A percentile compares a stretch with the other conserved stretches of the same genome.
These are phyloP conservation scores for Chymomyza fuscimana DNA, from an alignment of 2,888 invertebrate species.

Conservation along the genomic window DNA sequence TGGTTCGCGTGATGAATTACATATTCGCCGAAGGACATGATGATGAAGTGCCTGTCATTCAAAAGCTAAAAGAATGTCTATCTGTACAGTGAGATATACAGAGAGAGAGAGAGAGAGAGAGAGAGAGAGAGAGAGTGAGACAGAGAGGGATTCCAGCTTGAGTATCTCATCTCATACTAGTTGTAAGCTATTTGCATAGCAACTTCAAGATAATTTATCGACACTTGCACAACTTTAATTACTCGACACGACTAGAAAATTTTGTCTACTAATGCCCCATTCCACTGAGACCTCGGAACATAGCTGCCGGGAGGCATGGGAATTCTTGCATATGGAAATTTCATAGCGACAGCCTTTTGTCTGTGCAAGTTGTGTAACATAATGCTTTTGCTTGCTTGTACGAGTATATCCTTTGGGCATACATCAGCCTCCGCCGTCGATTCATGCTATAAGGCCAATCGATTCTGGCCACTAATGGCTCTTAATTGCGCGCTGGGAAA, in stretches of 20 bases:
- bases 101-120: slow-evolving; percentile 3
- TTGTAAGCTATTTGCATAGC: slow-evolving; percentile 67
- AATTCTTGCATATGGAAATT: slow-evolving; percentile 65
- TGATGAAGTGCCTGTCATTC: slow-evolving; percentile 74
- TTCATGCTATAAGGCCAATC: slow-evolving; percentile 3
- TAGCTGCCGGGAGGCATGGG: slow-evolving; percentile 30
- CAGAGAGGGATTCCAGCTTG: slow-evolving; percentile 14
- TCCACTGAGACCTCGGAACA: background rate
- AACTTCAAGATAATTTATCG: slow-evolving; percentile 70
- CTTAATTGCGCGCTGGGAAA: slow-evolving; percentile 73
- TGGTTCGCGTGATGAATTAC: slow-evolving; percentile 75
- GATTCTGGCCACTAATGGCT: slow-evolving; percentile 56
- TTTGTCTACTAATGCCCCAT: slow-evolving; percentile 43
- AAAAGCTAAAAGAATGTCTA: slow-evolving; percentile 73
- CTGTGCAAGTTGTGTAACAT: slow-evolving; percentile 32
- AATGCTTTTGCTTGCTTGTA: slow-evolving; percentile 33
- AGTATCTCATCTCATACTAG: slow-evolving; percentile 28
- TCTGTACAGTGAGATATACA: slow-evolving; percentile 31
- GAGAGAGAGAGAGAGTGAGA: no score
- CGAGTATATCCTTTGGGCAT: slow-evolving; percentile 67
- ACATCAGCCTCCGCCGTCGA: slow-evolving; percentile 18
- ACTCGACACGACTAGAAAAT: slow-evolving; percentile 53
- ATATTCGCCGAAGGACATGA: slow-evolving; percentile 73
- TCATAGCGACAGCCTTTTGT: slow-evolving; percentile 55
- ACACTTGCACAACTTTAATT: slow-evolving; percentile 75